Base-by-base conservation (phyloP, 2,797 vertebrate species). In the Coregonus suidteri region DNA sequence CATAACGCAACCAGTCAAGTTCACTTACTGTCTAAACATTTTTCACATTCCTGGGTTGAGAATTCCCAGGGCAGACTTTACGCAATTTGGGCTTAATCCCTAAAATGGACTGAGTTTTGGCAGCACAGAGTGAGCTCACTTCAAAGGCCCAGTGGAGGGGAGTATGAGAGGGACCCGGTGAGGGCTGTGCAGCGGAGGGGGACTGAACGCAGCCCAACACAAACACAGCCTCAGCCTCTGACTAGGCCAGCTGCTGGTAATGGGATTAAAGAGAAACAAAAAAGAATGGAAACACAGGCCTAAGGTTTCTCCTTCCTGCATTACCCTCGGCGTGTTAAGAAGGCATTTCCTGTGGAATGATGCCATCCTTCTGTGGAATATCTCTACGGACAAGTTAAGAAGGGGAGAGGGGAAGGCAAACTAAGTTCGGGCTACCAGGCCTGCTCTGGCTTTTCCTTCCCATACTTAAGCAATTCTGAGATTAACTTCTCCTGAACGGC, bases 291-390 rank as follows among this genome's bases (percentile, higher is more conserved):
- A 62, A 53, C 15, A 35, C 54, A 74, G 78, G 72, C 74, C n/a
- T 74, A 79, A 78, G 56, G 74, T 89, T 88, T 88, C 81, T 87
- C 81, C 77, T 86, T 89, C 86, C 90, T 88, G 85, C 52, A 54
- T 51, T 72, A 72, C 71, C 20, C 30, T 72, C 47, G 14, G 80
- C 75, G 82, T 34, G 84, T 81, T 87, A 87, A 88, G 85, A 87
- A 89, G 89, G 87, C 81, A 89, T 90, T 92, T 90, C 90, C 89
- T 88, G 83, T 81, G 87, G 82, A 88, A 81, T 6, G 20, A 69
- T 80, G 81, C 84, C 83, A 86, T 20, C 53, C 53, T 73, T 59
- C 62, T 66, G 66, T 51, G 0, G 65, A 34, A 67, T 31, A 30
- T 75, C 71, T 73, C 81, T 20, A 37, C 74, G 52, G 68, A 37